Percentiles rank a stretch among this genome's conserved stretches.
Conservation (phyloP, 1,140 invertebrate genomes). For the Achatina immaculata region DNA sequence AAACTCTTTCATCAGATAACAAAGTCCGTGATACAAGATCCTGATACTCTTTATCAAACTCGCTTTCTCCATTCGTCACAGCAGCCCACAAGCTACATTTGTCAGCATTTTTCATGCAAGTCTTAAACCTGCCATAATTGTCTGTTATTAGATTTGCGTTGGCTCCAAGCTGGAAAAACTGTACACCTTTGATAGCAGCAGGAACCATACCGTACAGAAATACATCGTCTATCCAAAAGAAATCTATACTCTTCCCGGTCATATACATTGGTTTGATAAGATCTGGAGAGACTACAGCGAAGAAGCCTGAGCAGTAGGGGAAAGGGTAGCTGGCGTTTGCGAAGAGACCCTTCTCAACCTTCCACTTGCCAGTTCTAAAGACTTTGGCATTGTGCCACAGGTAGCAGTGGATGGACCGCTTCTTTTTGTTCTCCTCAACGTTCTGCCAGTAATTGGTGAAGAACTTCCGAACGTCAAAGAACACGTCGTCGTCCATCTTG, state of each 20-base stretch:
- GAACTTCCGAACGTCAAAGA: constrained; percentile 79
- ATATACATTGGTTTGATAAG: constrained; percentile 64
- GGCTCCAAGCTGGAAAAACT: background rate
- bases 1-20: background rate
- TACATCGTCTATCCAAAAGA: constrained; percentile 71
- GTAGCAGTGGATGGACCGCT: constrained; percentile 28
- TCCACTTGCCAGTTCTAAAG: constrained; percentile 35
- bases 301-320: constrained; percentile 71
- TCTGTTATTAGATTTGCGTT: background rate
- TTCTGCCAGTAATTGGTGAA: constrained; percentile 27
- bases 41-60: constrained; percentile 9
- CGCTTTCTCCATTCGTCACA: background rate
- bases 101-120: background rate
- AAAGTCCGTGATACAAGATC: background rate
- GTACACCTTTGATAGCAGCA: background rate
- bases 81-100: background rate
- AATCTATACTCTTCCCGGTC: constrained; percentile 54
- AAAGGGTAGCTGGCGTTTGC: constrained; percentile 40
- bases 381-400: constrained; percentile 44
- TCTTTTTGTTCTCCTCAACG: background rate
- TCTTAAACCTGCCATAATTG: background rate
- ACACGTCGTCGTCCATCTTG: constrained; percentile 91
- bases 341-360: constrained; percentile 35
- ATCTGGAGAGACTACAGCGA: constrained; percentile 67
- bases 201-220: constrained; percentile 69